phyloP scores from a whole-genome alignment of 1,140 invertebrate species.

The Listronotus bonariensis region DNA sequence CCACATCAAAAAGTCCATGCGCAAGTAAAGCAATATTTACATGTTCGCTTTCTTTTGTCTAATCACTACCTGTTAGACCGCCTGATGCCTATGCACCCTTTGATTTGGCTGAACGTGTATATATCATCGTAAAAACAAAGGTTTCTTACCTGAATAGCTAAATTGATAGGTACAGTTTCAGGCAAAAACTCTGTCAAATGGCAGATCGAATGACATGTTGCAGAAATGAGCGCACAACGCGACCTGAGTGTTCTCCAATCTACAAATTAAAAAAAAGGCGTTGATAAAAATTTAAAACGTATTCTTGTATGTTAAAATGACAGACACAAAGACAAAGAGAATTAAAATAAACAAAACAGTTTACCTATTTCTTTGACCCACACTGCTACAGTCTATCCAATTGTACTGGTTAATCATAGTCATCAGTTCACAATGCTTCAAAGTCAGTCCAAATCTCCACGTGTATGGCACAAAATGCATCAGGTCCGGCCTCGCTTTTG shows the following conservation, averaged over 20 bases:
- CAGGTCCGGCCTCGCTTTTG: conserved; percentile 86
- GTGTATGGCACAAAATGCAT: conserved; percentile 96
- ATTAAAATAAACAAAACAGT: not conserved
- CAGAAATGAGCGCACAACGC: conserved; percentile 92
- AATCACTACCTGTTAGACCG: too few species aligned
- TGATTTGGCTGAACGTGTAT: too few species aligned
- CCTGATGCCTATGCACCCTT: too few species aligned
- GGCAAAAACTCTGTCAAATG: conserved; percentile 92
- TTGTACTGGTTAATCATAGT: conserved; percentile 96
- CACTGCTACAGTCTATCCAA: conserved; percentile 97
- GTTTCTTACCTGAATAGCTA: conserved; percentile 84
- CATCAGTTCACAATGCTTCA: conserved; percentile 96
- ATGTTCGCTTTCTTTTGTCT: too few species aligned
- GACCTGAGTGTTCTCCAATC: conserved; percentile 84
- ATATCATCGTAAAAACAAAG: too few species aligned
- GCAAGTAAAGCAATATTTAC: too few species aligned
- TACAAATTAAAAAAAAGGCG: conserved; percentile 4
- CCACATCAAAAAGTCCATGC: too few species aligned
- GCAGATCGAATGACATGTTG: conserved; percentile 90
- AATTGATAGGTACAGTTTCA: conserved; percentile 80
- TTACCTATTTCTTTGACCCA: conserved; percentile 67
- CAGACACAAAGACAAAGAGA: not conserved
- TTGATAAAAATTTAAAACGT: too few species aligned
- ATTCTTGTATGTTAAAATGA: too few species aligned
- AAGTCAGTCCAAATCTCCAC: conserved; percentile 87